phyloP scores from a whole-genome alignment of 2,797 vertebrate genomes.

The Myoxocephalus aenaeus region DNA sequence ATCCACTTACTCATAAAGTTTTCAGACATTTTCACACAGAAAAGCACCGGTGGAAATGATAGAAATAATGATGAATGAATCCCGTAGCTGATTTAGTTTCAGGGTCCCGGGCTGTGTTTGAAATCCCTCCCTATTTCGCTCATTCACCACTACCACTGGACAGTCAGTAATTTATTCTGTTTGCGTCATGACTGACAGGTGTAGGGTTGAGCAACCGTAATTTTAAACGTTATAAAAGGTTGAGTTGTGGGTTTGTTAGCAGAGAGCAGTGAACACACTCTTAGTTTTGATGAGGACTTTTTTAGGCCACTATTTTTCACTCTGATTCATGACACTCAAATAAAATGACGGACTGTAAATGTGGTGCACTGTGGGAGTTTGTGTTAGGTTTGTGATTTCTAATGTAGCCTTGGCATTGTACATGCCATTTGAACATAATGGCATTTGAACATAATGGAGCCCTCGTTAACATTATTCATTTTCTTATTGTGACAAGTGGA shows the following conservation, averaged over 20 bases:
- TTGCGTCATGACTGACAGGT: neutral
- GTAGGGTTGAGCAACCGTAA: neutral
- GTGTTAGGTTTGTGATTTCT: neutral
- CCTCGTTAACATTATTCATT: neutral
- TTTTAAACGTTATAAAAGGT: neutral
- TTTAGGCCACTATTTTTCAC: neutral
- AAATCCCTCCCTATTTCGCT: neutral
- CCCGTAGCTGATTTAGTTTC: neutral
- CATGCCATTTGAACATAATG: slow-evolving; percentile 4
- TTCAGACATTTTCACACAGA: neutral
- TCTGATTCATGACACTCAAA: neutral
- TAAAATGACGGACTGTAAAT: neutral
- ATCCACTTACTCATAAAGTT: neutral
- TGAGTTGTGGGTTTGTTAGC: neutral
- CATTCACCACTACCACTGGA: neutral
- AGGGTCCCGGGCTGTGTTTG: neutral
- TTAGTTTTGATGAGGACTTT: neutral
- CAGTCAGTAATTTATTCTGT: neutral
- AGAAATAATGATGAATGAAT: neutral
- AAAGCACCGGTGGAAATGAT: neutral
- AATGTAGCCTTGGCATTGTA: neutral
- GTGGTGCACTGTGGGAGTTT: no score
- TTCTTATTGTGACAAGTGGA: neutral
- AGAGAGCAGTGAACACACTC: neutral
- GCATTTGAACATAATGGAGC: neutral